Evolutionary conservation across 2,113 vertebrate species (phyloP), one percentile per base, ranked within the genome.

Genomic region (Eulemur rufifrons): DNA sequence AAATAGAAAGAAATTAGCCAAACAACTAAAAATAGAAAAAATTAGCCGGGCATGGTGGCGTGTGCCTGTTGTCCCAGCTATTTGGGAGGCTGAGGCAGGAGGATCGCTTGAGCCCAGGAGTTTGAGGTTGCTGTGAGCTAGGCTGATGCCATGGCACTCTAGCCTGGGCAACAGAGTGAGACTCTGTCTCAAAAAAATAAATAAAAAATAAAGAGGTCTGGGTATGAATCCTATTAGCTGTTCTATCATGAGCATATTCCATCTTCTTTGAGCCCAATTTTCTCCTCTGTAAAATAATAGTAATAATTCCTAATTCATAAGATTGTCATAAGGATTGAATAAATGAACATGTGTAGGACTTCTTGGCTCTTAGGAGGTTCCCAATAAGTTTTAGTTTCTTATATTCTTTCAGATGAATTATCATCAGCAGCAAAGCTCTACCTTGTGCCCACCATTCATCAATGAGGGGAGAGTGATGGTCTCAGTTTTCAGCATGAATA

Each of bases 211-310:
- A n/a, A 89, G 42, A 88, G 8, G 18, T 27, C 37, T 71, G n/a
- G 14, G 10, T 63, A 4, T 83, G 42, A 80, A 50, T 86, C 52
- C 81, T 63, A 3, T 45, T 74, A 42, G 32, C 82, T 15, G 18
- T 92, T 91, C 81, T 77, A 2, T 83, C 64, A 21, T 29, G 11
- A 56, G 64, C 54, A 83, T 34, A 66, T 76, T 54, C 23, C 66
- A 9, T 83, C 56, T n/a, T 73, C 34, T 87, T 29, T 27, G 64
- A 88, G 23, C 47, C 15, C 32, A 15, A 3, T n/a, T 74, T 68
- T 71, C 21, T 74, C 78, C 81, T 93, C 82, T 95, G 61, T 85
- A 64, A 80, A 88, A 76, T 52, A 34, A 21, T 92, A 64, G 29
- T 52, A 81, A 80, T 93, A 37, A 27, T 45, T 78, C 8, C n/a